Evolutionary conservation across 1,140 invertebrate species (phyloP).

Genomic region (Aphelinus atriplicis): DNA sequence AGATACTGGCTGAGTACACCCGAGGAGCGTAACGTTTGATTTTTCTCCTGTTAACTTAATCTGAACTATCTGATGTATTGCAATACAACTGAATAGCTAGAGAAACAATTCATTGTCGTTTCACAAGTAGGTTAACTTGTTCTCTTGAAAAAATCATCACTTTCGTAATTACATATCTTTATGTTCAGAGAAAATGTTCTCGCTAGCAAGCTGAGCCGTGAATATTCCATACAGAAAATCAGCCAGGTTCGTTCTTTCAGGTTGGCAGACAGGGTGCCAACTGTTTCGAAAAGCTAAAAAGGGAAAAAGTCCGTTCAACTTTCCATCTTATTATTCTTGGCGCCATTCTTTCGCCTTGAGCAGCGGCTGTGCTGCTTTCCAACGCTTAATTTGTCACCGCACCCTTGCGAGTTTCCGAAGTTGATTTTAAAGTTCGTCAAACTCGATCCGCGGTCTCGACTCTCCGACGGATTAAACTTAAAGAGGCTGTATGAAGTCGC

Average conservation of each 20-base stretch:
- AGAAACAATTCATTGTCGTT: too few relatives aligned
- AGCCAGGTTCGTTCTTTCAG: too few relatives aligned
- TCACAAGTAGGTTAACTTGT: too few relatives aligned
- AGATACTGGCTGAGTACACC: too few relatives aligned
- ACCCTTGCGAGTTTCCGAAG: conserved; percentile 11
- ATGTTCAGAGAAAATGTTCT: background rate
- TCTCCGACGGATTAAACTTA: conserved; percentile 15
- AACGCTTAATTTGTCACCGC: conserved; percentile 39
- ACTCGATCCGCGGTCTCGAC: conserved; percentile 10
- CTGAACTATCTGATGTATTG: too few relatives aligned
- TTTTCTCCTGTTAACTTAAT: too few relatives aligned
- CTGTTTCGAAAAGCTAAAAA: background rate
- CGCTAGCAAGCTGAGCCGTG: too few relatives aligned
- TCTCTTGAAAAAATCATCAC: too few relatives aligned
- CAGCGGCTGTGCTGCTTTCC: background rate
- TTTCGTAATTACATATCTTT: background rate
- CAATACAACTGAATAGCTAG: too few relatives aligned
- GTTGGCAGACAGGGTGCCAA: background rate
- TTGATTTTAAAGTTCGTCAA: conserved; percentile 43
- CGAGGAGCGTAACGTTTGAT: too few relatives aligned
- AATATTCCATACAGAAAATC: too few relatives aligned
- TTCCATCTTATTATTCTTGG: conserved; percentile 8
- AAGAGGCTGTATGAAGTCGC: background rate
- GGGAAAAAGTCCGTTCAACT: conserved; percentile 10
- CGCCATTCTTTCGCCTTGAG: background rate